Base-by-base conservation (phyloP, 2,113 vertebrate genomes). In the Sclerurus mexicanus region DNA sequence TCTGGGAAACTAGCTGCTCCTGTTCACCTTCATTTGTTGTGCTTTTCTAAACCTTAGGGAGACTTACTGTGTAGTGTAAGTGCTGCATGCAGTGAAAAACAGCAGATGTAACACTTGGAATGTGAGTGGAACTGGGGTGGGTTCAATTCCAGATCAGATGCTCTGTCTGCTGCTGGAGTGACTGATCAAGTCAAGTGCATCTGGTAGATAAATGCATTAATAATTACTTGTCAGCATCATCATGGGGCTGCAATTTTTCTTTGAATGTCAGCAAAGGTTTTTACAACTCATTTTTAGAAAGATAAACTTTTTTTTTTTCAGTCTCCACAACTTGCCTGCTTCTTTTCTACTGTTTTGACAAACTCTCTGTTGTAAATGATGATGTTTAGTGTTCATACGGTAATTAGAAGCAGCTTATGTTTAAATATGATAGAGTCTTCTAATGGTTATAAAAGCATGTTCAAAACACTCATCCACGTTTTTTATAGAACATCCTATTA, bases 141-240 rank as follows among this genome's bases (percentile, higher is more conserved):
- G 75, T 95, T 96, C 91, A 91, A 14, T 90, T 96, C 93, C 89
- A 92, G 93, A 94, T 95, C 94, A 95, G 88, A 84, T 95, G 95
- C 85, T 94, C 79, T 88, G 31, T 91, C 93, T 92, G 72, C 92
- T 95, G 69, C 93, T 94, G 90, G 93, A 84, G 72, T 71, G 79
- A 90, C 95, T 95, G 92, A 96, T 95, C 68, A 55, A 94, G 89
- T 95, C 87, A 80, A 87, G 89, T 95, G 93, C 82, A 89, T 91
- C 90, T 94, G 89, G 67, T 89, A 50, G 92, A 93, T 73, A 87
- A 91, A 91, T 82, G 33, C 53, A 71, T 93, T 92, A 88, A 82
- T 95, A 95, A 86, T 94, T 68, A 68, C 80, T 81, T 42, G 60
- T 63, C 59, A 71, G 35, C 63, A 40, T 72, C 83, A 31, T 84